Evolutionary conservation across 2,113 vertebrate species (phyloP), one percentile per base, ranked within the genome.

Genomic region (Ptychochromis oligacanthus): DNA sequence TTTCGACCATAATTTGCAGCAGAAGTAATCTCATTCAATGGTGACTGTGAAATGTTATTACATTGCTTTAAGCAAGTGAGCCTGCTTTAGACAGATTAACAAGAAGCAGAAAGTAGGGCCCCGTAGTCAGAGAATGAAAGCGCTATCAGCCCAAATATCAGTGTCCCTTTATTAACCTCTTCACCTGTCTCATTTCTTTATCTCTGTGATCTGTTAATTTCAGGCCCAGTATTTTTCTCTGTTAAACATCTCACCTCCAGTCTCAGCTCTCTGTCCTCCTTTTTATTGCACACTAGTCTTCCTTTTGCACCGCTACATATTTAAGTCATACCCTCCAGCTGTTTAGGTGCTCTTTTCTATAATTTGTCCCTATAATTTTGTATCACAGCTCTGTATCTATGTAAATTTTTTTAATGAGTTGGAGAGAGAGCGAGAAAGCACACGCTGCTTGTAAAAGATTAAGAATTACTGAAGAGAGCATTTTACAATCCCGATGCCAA

Each of bases 11-110:
- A 52, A 88, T 89, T 85, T 90, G 77, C 67, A 81, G 84, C 54
- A 70, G 79, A 84, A 82, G 87, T 89, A 93, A 91, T 91, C 80
- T 83, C 80, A 83, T 89, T 89, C 52, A 74, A 75, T 36, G 85
- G 76, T 70, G 81, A 82, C 70, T 89, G 88, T 87, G 92, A 92
- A 92, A 86, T 76, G 85, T 78, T 89, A 93, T 93, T 93, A 92
- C 43, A 82, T 60, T 17, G 76, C 78, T 91, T 81, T 80, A 75
- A 93, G 87, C 79, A 67, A 87, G 78, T 85, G 81, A 88, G 60
- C 56, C 31, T 79, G 89, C 82, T 81, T 14, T 46, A 43, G 67
- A 55, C 79, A 90, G 88, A 94, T 89, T 92, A 86, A 64, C 26
- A 58, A 58, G 36, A 70, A 85, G 82, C 17, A 18, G 56, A 81